These are phyloP conservation scores for Marcusenius ussheri DNA, from an alignment of 2,113 vertebrate genomes.

Conservation along the genomic window DNA sequence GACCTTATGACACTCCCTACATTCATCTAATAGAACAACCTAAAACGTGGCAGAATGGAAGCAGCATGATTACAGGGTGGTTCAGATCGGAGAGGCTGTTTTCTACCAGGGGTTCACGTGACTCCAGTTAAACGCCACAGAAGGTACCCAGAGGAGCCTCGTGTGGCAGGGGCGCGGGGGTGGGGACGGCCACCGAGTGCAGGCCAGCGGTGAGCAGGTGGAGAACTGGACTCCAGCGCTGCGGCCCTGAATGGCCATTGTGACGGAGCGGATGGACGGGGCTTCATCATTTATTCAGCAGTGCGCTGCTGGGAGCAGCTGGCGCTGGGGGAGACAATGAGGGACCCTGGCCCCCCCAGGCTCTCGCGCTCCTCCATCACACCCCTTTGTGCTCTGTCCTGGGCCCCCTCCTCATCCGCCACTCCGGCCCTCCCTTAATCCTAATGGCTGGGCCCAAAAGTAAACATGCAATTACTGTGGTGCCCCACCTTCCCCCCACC, in stretches of 20 bases:
- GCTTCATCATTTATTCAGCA: constrained; percentile 66
- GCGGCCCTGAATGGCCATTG: constrained; percentile 47
- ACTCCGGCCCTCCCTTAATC: constrained; percentile 24
- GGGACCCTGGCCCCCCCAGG: constrained; percentile 32
- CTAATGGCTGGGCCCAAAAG: not conserved
- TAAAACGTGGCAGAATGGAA: not conserved
- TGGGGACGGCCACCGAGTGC: not conserved
- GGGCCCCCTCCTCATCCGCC: constrained; percentile 32
- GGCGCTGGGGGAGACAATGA: constrained; percentile 45
- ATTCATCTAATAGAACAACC: constrained; percentile 7
- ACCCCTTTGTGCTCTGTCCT: not conserved
- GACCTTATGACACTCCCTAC: not conserved
- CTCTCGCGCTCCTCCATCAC: not conserved
- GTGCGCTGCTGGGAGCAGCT: constrained; percentile 55
- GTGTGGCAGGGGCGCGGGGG: not conserved
- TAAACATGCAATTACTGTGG: constrained; percentile 8
- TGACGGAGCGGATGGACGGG: constrained; percentile 51
- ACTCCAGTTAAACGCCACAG: constrained; percentile 38
- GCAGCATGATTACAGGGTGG: not conserved
- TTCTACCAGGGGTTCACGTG: constrained; percentile 34
- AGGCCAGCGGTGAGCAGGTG: constrained; percentile 57
- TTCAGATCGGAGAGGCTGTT: not conserved
- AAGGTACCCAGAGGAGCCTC: not conserved
- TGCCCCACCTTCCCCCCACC: not conserved
- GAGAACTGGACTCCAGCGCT: constrained; percentile 35